Evolutionary conservation across 2,113 vertebrate genomes (phyloP), one percentile per base, ranked within the genome.

Genomic region (Bufo bufo): DNA sequence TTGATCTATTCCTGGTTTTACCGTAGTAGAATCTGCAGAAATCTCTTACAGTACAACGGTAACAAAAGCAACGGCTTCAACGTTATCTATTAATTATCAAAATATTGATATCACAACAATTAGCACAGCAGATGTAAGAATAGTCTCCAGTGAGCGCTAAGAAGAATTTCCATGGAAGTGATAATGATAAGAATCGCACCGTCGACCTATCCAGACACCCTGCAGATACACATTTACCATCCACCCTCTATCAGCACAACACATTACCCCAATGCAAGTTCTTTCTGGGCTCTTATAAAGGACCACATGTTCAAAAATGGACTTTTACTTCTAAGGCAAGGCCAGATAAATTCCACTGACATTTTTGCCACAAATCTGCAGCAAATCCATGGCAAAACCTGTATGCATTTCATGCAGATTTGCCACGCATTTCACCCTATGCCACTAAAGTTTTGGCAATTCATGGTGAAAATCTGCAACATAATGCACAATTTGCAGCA

Each of bases 51-150:
- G 50, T 78, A n/a, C 19, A 78, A n/a, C 16, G 1, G 43, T 81
- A 58, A 81, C 56, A 58, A 33, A 56, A 8, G 79, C 4, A 61
- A 59, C 79, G 23, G 54, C 23, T 65, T 82, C 33, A 20, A 65
- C 3, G 13, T 43, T 81, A 59, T 81, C 23, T 81, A 59, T 81
- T 81, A 61, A 81, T 58, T 81, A 56, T 56, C 54, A 81, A 61
- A 81, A 82, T 65, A 47, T 82, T 61, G 59, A 63, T 47, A 47
- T 65, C 80, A 47, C 45, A 80, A 80, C 77, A 58, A 59, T 80
- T 78, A 80, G 47, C 72, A 43, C 52, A 58, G 50, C 77, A 80
- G 50, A 56, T 58, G 77, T 43, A 80, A 58, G 23, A 33, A 80
- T 80, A 6, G n/a, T 80, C 77, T n/a, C 77, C 52, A 80, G 43